phyloP scores from a whole-genome alignment of 2,113 vertebrate genomes.

The Gadus macrocephalus region DNA sequence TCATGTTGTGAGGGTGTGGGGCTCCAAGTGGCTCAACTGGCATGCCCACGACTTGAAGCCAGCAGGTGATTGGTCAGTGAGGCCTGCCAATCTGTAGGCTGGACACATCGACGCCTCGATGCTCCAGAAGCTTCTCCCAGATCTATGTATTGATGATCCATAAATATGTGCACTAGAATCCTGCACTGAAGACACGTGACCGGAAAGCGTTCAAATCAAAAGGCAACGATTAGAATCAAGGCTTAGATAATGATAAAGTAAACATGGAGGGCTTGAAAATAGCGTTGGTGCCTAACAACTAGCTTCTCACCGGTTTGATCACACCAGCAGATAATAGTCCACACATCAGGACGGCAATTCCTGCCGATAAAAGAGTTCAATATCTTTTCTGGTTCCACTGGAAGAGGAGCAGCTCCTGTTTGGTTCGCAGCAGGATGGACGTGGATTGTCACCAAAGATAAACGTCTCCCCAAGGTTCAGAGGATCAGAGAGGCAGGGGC shows the following conservation, averaged over 20 bases:
- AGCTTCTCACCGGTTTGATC: too few relatives aligned
- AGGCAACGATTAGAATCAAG: conserved; percentile 34
- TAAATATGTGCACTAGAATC: conserved; percentile 43
- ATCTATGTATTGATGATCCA: conserved; percentile 26
- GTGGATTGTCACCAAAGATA: conserved; percentile 8
- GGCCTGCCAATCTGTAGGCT: too few relatives aligned
- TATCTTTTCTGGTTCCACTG: not conserved
- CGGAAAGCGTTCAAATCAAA: conserved; percentile 16
- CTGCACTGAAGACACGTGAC: conserved; percentile 18
- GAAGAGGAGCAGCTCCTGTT: conserved; percentile 31
- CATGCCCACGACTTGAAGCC: too few relatives aligned
- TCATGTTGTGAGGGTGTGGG: too few relatives aligned
- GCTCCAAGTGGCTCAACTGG: too few relatives aligned
- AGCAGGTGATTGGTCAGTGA: too few relatives aligned
- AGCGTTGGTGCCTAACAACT: not conserved
- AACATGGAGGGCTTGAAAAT: conserved; percentile 16
- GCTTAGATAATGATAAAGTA: conserved; percentile 20
- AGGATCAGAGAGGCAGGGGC: not conserved
- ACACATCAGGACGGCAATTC: not conserved
- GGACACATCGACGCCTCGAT: too few relatives aligned
- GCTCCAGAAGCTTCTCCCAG: conserved; percentile 1
- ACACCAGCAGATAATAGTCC: not conserved
- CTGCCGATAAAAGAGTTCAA: not conserved
- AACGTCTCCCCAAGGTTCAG: conserved; percentile 7
- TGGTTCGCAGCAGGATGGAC: conserved; percentile 4